Conservation (phyloP, 2,113 vertebrate genomes). For the Strix uralensis region DNA sequence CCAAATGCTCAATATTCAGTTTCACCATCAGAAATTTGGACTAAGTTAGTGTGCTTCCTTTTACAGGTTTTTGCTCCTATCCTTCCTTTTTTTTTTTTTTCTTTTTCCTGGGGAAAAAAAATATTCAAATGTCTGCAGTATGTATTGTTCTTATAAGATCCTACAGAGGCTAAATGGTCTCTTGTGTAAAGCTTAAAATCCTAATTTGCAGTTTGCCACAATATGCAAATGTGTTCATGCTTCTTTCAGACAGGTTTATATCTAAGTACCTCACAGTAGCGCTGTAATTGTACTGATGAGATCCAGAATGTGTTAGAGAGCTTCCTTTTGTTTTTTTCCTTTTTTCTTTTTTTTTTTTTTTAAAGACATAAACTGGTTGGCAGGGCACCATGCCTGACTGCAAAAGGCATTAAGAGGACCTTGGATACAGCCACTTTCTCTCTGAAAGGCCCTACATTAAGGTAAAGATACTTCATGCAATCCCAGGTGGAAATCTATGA, state of each 20-base stretch:
- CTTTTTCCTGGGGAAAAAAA: background rate
- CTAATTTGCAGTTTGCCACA: constrained; percentile 40
- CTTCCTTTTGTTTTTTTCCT: no score
- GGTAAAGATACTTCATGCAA: background rate
- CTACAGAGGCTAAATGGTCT: constrained; percentile 31
- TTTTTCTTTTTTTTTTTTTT: no score
- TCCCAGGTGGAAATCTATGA: background rate
- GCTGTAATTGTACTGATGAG: background rate
- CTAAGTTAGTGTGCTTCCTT: background rate
- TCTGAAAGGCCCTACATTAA: background rate
- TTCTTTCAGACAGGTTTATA: constrained; percentile 5
- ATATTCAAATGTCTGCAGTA: background rate
- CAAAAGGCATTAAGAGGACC: background rate
- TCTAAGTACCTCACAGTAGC: background rate
- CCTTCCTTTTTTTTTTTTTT: background rate
- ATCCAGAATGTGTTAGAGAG: background rate
- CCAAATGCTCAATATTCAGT: constrained; percentile 4
- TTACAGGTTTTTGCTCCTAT: background rate
- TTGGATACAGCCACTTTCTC: background rate
- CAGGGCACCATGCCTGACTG: background rate
- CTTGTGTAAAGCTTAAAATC: constrained; percentile 42
- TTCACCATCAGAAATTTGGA: background rate
- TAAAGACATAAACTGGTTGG: background rate
- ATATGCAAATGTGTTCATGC: background rate
- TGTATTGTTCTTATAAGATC: constrained; percentile 40